phyloP scores from a whole-genome alignment of 2,113 vertebrate genomes.

The Mobula birostris region DNA sequence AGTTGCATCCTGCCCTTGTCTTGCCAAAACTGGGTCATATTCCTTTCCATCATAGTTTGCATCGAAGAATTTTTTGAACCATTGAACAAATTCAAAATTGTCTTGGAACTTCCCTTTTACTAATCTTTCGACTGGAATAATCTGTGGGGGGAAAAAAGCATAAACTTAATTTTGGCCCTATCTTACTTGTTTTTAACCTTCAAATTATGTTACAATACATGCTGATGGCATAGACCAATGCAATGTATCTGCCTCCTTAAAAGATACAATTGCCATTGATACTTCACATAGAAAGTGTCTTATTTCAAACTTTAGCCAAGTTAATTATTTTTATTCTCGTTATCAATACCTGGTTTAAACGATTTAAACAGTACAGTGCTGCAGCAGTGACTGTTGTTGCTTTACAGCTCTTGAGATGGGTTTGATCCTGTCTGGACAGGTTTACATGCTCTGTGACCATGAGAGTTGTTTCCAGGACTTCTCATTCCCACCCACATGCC shows the following conservation, averaged over 20 bases:
- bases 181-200: neutral
- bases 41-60: conserved; percentile 98
- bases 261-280: neutral
- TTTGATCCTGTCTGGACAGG: no score
- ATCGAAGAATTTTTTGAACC: conserved; percentile 99
- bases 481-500: no score
- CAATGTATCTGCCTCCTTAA: no score
- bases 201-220: neutral
- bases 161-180: neutral
- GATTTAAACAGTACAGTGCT: neutral
- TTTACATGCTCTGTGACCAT: no score
- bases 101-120: conserved; percentile 98
- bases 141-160: conserved; percentile 57
- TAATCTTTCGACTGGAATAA: conserved; percentile 90
- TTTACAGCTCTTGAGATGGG: no score
- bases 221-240: neutral
- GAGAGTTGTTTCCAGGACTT: no score
- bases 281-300: neutral
- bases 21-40: conserved; percentile 84
- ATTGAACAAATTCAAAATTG: conserved; percentile 98
- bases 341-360: neutral
- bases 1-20: conserved; percentile 87
- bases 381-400: no score
- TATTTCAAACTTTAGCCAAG: neutral
- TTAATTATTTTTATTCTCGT: neutral